Evolutionary conservation across 2,113 vertebrate genomes (phyloP), one percentile per base, ranked within the genome.

Genomic region (Rhombomys opimus): DNA sequence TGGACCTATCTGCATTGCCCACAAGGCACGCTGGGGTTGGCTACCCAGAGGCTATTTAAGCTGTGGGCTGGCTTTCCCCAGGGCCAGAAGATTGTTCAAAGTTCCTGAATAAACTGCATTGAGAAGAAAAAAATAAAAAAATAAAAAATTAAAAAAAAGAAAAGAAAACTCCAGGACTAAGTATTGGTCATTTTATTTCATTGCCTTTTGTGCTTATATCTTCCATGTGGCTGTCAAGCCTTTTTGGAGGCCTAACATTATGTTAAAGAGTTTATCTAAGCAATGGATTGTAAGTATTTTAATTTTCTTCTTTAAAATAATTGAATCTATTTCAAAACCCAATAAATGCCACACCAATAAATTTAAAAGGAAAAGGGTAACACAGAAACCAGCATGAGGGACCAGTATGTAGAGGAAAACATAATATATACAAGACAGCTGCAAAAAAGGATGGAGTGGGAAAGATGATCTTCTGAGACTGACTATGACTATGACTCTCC

Each of bases 371-470:
- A 90, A 91, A 80, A 67, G 2, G 86, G 27, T 85, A 77, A 87
- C 59, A 1, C 8, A 81, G 1, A 15, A 70, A 9, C 10, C 17
- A 17, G 30, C 3, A 2, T 11, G 4, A 85, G 2, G 9, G 3
- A 13, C 1, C 3, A 65, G 1, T 15, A 54, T 52, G 70, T 57
- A 82, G 30, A 73, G 7, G 67, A 85, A 17, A 94, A 75, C 15
- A 0, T 27, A 1, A 11, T 35, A 57, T 22, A 2, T 3, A 41
- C 22, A 87, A 6, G 35, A 92, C 41, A 0, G 11, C 11, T 82
- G 22, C 22, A 59, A 32, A 52, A 41, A 70, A 67, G 4, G 0
- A 2, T 77, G 0, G 68, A 50, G 4, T 52, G 68, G 23, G 25
- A 57, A 30, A 67, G 12, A 27, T 25, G 15, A 2, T 41, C 10